A percentile compares a stretch with the other conserved stretches of the same genome.
phyloP scores from a whole-genome alignment of 2,113 vertebrate species.

The Murina feae region DNA sequence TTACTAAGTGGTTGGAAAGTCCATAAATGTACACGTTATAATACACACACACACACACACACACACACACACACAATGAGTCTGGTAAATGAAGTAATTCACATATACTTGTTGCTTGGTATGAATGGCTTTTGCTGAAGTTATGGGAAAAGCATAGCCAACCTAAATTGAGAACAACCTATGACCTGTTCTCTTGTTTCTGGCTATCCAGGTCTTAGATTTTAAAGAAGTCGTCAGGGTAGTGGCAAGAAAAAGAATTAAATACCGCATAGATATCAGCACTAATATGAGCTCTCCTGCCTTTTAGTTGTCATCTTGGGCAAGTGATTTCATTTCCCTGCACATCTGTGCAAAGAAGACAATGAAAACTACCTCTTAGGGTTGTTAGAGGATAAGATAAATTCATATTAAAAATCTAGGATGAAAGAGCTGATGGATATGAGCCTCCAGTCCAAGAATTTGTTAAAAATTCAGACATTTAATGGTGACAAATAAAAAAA shows the following conservation, averaged over 20 bases:
- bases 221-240: neutral
- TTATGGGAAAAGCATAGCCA: neutral
- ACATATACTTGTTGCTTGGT: neutral
- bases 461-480: too few species aligned
- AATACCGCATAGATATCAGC: neutral
- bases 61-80: too few species aligned
- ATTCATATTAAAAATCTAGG: neutral
- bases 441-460: too few species aligned
- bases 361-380: neutral
- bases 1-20: constrained; percentile 31
- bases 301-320: neutral
- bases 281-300: neutral
- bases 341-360: neutral
- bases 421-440: too few species aligned
- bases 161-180: neutral
- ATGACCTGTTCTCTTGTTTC: neutral
- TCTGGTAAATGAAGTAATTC: neutral
- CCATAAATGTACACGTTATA: neutral
- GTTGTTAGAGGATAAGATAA: neutral
- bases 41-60: neutral
- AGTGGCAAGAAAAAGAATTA: neutral
- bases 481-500: too few species aligned
- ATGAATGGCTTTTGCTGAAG: neutral
- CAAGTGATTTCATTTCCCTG: neutral
- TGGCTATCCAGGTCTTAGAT: neutral